A percentile compares a stretch with the other conserved stretches of the same genome.
phyloP scores from a whole-genome alignment of 1,140 invertebrate species.

The Cydia strobilella region DNA sequence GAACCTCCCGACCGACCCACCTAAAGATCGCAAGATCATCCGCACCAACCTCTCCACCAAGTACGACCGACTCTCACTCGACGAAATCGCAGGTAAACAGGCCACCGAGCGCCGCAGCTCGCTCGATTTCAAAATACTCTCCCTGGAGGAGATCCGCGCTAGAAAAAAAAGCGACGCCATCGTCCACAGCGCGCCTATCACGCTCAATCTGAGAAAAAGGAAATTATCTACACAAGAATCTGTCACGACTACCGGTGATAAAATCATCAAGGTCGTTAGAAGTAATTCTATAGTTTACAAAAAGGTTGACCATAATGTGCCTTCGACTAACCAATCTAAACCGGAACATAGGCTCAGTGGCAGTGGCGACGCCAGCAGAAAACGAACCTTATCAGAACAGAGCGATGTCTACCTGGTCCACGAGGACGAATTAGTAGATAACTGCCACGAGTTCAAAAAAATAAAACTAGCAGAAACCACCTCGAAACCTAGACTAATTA shows the following conservation, averaged over 20 bases:
- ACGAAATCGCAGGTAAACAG: conserved; percentile 62
- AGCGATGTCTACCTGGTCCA: conserved; percentile 66
- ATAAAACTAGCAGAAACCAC: conserved; percentile 64
- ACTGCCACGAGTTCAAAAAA: conserved; percentile 70
- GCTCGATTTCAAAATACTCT: conserved; percentile 69
- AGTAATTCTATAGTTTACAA: conserved; percentile 75
- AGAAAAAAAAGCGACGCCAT: conserved; percentile 60
- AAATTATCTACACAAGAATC: conserved; percentile 69
- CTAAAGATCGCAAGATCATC: conserved; percentile 57
- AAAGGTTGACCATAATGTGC: conserved; percentile 59
- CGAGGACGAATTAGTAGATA: conserved; percentile 67
- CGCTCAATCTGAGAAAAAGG: conserved; percentile 63
- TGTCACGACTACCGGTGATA: conserved; percentile 65
- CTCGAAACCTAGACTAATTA: conserved; percentile 63
- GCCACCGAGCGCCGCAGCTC: conserved; percentile 47
- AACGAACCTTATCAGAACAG: conserved; percentile 64
- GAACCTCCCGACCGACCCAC: conserved; percentile 41
- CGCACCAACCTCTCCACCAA: conserved; percentile 56
- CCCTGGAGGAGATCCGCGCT: conserved; percentile 68
- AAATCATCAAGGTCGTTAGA: conserved; percentile 71
- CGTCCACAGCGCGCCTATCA: conserved; percentile 58
- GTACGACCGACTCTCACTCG: conserved; percentile 63
- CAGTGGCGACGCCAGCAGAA: conserved; percentile 48
- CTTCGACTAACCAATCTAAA: conserved; percentile 46
- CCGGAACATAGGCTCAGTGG: conserved; percentile 50